phyloP scores from a whole-genome alignment of 2,113 vertebrate genomes.

The Heteronetta atricapilla region DNA sequence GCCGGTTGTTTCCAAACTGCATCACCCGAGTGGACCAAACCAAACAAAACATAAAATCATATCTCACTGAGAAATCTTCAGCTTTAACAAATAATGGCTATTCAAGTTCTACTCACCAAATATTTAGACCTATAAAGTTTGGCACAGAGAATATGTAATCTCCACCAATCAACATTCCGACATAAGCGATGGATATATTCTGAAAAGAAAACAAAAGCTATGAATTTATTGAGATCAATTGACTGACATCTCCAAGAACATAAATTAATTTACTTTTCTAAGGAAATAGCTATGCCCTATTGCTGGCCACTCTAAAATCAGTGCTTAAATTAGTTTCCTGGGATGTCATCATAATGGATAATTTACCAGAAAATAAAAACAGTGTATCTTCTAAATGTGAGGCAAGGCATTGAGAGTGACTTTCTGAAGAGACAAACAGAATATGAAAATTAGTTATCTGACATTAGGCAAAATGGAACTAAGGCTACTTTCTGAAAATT shows the following conservation, averaged over 20 bases:
- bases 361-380: background rate
- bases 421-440: background rate
- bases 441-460: background rate
- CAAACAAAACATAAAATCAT: background rate
- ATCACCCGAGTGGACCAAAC: background rate
- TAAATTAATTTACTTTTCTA: background rate
- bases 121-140: conserved; percentile 92
- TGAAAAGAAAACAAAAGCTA: conserved; percentile 64
- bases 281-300: background rate
- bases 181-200: conserved; percentile 91
- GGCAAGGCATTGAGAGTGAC: background rate
- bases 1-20: background rate
- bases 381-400: background rate
- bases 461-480: background rate
- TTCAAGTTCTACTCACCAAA: conserved; percentile 86
- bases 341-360: background rate
- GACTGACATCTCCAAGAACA: background rate
- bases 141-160: conserved; percentile 91
- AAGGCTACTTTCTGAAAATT: background rate
- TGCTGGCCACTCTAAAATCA: background rate
- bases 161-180: conserved; percentile 90
- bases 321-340: background rate
- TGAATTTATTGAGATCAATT: background rate
- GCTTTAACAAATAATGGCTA: background rate
- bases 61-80: background rate